Conservation (phyloP, 2,888 invertebrate species). For the Sepiola atlantica region DNA sequence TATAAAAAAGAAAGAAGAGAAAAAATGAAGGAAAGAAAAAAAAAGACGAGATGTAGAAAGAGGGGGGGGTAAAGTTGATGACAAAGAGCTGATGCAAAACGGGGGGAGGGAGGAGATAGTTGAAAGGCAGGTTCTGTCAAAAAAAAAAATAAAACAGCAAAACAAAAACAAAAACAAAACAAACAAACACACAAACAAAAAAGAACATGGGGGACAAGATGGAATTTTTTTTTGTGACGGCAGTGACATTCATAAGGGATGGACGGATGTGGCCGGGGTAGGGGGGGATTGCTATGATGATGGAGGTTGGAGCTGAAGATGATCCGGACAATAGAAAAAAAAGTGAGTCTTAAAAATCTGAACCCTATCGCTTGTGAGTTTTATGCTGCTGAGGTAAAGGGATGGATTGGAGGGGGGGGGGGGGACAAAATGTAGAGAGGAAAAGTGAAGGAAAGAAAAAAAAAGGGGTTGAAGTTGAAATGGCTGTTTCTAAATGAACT, state of each 20-base stretch:
- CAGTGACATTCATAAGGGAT: neutral
- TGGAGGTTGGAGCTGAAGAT: neutral
- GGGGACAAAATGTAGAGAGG: too few species aligned
- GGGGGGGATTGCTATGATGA: neutral
- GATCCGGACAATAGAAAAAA: neutral
- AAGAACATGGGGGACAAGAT: neutral
- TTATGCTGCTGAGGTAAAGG: neutral
- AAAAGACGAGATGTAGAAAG: neutral
- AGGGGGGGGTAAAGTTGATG: neutral
- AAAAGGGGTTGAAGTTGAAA: neutral
- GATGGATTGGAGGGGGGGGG: neutral
- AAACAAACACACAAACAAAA: neutral
- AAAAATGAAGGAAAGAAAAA: neutral
- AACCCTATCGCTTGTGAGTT: neutral
- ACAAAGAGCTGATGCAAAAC: neutral
- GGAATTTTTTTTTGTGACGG: neutral
- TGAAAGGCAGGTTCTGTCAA: neutral
- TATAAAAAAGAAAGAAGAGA: neutral
- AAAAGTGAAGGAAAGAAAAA: neutral
- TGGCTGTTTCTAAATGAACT: neutral
- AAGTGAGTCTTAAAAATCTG: slow-evolving; percentile 21
- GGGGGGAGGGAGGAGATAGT: neutral
- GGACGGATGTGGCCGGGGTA: neutral
- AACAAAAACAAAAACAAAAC: neutral
- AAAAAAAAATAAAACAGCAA: neutral